Percentiles rank a stretch among this genome's conserved stretches.
These are phyloP conservation scores for Cistogaster globosa DNA, from an alignment of 2,888 invertebrate species.

Conservation along the genomic window DNA sequence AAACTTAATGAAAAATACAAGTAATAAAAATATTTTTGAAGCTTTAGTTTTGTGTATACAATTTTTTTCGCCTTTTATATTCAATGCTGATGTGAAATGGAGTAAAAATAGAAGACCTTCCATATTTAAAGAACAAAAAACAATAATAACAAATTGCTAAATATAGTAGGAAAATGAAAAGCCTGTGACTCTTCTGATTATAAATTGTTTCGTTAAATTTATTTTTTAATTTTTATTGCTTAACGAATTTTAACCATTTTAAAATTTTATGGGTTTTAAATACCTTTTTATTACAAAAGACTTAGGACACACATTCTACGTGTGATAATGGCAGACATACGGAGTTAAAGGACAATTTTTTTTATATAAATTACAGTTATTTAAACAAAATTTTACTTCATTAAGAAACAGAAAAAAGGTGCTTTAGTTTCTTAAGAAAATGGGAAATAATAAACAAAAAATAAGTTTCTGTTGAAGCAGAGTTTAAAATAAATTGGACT, in stretches of 20 bases:
- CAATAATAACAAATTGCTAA: not conserved
- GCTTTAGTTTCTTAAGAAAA: no score
- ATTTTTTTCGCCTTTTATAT: not conserved
- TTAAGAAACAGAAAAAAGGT: conserved; percentile 22
- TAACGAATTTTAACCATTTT: not conserved
- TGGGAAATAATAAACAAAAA: not conserved
- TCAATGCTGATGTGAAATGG: not conserved
- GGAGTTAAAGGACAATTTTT: not conserved
- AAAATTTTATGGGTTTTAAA: not conserved
- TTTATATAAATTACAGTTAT: not conserved
- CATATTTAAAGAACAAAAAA: not conserved
- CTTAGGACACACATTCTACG: conserved; percentile 17
- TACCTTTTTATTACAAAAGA: conserved; percentile 11
- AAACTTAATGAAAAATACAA: conserved; percentile 35
- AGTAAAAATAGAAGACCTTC: no score
- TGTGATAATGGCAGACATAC: no score
- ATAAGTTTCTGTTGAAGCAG: not conserved
- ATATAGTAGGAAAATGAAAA: not conserved
- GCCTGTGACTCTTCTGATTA: conserved; percentile 35
- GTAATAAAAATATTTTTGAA: conserved; percentile 33
- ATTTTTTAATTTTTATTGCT: not conserved
- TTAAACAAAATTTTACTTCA: not conserved
- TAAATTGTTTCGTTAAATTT: conserved; percentile 49
- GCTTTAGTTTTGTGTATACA: not conserved
- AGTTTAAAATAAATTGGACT: conserved; percentile 23